phyloP scores from a whole-genome alignment of 2,113 vertebrate genomes.

The Strigops habroptila region DNA sequence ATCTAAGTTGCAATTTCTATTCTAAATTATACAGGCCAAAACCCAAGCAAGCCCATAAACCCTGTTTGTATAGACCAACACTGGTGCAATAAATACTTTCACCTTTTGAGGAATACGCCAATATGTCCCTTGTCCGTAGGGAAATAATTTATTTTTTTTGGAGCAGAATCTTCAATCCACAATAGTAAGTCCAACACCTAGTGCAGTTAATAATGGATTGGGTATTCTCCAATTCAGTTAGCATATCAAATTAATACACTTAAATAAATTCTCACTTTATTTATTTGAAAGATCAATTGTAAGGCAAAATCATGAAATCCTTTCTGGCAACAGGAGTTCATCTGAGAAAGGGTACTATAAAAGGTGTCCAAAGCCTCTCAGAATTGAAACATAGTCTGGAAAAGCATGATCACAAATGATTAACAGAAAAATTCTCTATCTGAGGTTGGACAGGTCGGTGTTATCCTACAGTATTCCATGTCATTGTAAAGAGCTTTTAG shows the following conservation, averaged over 20 bases:
- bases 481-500: neutral
- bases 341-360: neutral
- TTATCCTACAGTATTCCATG: neutral
- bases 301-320: constrained; percentile 13
- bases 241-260: neutral
- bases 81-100: neutral
- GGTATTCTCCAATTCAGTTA: neutral
- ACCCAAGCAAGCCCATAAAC: neutral
- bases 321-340: neutral
- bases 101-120: neutral
- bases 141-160: neutral
- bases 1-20: neutral
- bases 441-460: neutral
- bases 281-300: neutral
- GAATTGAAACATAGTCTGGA: neutral
- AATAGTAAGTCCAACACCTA: neutral
- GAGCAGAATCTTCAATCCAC: neutral
- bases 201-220: neutral
- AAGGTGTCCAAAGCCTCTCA: neutral
- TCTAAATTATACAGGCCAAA: neutral
- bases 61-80: neutral
- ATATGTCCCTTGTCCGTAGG: neutral
- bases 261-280: neutral
- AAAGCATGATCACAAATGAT: neutral
- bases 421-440: neutral